A percentile compares a stretch with the other conserved stretches of the same genome.
Conservation (phyloP, 1,140 invertebrate species). For the Meloidogyne chitwoodi region DNA sequence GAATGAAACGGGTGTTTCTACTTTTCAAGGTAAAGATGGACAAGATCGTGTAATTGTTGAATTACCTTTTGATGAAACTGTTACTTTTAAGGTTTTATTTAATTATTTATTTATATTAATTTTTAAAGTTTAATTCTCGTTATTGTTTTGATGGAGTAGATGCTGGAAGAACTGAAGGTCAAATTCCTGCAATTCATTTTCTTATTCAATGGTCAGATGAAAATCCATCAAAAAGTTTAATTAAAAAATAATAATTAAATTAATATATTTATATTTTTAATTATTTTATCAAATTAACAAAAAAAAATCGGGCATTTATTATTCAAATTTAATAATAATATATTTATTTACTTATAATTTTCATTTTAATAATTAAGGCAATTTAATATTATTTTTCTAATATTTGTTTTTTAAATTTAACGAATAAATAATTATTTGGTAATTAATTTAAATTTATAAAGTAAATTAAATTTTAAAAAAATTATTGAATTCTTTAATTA, state of each 20-base stretch:
- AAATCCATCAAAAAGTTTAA: neutral
- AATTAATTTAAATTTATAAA: too few relatives aligned
- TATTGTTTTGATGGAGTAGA: constrained; percentile 32
- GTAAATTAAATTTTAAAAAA: too few relatives aligned
- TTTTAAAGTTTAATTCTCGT: neutral
- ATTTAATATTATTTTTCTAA: too few relatives aligned
- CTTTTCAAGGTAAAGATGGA: constrained; percentile 43
- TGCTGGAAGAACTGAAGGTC: constrained; percentile 36
- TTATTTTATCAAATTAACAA: too few relatives aligned
- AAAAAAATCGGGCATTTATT: too few relatives aligned
- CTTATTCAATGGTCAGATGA: constrained; percentile 45
- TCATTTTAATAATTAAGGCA: too few relatives aligned
- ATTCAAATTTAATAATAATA: too few relatives aligned
- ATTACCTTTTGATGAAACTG: constrained; percentile 37
- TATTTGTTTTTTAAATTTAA: too few relatives aligned
- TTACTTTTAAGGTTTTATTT: constrained; percentile 33
- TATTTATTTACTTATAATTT: too few relatives aligned
- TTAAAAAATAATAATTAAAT: neutral
- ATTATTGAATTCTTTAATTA: too few relatives aligned
- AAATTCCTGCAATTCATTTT: constrained; percentile 43
- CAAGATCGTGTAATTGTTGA: constrained; percentile 38
- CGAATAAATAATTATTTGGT: too few relatives aligned
- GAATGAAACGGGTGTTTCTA: constrained; percentile 41
- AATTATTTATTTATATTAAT: neutral
- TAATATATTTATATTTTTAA: too few relatives aligned